A percentile compares a stretch with the other conserved stretches of the same genome.
Evolutionary conservation across 2,797 vertebrate species (phyloP).

Genomic region (Gobio occitaniae): DNA sequence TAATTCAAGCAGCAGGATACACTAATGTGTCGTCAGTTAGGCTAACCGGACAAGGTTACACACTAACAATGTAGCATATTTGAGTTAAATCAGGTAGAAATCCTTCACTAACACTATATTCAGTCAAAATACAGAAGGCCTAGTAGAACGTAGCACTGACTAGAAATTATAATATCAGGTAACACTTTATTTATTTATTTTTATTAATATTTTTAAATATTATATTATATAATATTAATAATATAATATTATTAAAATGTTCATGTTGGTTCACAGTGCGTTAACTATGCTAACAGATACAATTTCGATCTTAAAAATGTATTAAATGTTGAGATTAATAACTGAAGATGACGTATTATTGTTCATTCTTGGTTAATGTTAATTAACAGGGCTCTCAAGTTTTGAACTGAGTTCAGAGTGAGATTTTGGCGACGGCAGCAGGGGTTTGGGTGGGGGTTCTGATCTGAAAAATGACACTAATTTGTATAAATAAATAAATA

Average conservation of each 20-base stretch:
- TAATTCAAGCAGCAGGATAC: background rate
- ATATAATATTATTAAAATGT: background rate
- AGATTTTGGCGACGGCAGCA: too few species aligned
- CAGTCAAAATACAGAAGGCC: background rate
- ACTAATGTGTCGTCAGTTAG: too few species aligned
- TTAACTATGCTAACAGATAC: background rate
- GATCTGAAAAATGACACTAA: too few species aligned
- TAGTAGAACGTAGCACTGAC: background rate
- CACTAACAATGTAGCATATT: background rate
- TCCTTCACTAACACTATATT: background rate
- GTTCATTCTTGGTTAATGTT: background rate
- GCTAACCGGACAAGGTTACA: background rate
- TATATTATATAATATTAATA: too few species aligned
- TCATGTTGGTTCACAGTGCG: background rate
- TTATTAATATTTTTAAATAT: background rate
- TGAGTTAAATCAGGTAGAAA: too few species aligned
- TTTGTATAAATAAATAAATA: too few species aligned
- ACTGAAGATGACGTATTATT: background rate
- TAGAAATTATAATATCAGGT: background rate
- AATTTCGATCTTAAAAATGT: background rate
- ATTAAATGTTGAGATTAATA: background rate
- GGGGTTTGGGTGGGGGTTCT: too few species aligned
- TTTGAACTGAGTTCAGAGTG: too few species aligned
- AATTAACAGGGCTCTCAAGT: too few species aligned
- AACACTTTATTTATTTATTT: background rate